These are phyloP conservation scores for Miichthys miiuy DNA, from an alignment of 2,797 vertebrate genomes.

Conservation along the genomic window DNA sequence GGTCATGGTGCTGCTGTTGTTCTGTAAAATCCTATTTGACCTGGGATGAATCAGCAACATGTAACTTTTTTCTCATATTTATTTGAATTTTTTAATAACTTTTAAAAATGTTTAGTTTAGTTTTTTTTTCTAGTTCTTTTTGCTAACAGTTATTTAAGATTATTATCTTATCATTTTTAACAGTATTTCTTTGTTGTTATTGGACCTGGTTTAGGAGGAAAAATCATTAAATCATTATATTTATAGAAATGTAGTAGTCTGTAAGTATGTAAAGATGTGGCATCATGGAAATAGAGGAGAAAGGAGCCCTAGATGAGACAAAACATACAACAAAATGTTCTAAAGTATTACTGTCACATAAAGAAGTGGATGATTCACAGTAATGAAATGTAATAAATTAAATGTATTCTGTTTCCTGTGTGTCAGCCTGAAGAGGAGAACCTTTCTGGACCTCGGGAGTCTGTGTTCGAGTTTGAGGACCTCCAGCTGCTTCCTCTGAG, in stretches of 20 bases:
- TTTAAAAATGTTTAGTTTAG: neutral
- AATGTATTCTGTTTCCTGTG: slow-evolving; percentile 30
- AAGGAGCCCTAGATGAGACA: neutral
- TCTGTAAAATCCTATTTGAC: neutral
- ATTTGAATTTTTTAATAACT: neutral
- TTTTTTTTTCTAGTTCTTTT: neutral
- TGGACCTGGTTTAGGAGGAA: neutral
- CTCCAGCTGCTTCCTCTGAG: slow-evolving; percentile 90
- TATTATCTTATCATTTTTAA: neutral
- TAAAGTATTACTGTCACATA: neutral
- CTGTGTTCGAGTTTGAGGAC: slow-evolving; percentile 90
- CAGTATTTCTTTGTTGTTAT: neutral
- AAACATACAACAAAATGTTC: neutral
- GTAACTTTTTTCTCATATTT: neutral
- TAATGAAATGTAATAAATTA: neutral
- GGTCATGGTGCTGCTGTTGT: neutral
- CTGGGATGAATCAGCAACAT: accelerated
- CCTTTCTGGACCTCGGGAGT: slow-evolving; percentile 77
- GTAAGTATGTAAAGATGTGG: neutral
- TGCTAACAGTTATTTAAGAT: neutral
- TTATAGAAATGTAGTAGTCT: neutral
- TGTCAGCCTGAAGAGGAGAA: slow-evolving; percentile 80
- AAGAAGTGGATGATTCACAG: neutral
- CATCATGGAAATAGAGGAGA: neutral
- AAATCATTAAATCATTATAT: neutral